Evolutionary conservation across 2,113 vertebrate genomes (phyloP), one percentile per base, ranked within the genome.

Genomic region (Atherinomorus stipes): DNA sequence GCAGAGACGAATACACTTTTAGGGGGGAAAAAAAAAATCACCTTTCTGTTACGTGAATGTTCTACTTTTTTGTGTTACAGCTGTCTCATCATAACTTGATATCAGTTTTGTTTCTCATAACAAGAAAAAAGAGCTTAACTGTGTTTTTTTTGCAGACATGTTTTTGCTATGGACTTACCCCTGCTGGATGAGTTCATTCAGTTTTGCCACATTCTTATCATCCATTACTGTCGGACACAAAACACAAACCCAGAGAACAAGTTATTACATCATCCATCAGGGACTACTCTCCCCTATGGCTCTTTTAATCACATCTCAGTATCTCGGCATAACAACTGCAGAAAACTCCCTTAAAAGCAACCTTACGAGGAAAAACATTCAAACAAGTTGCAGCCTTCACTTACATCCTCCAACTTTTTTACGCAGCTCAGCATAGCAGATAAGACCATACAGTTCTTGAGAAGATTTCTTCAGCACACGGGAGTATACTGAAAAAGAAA

Each of bases 391-490:
- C 10, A 31, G 71, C 26, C 11, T 64, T 54, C 89, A 98, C 98
- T 99, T 89, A 99, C 98, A 95, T 84, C 98, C 98, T 58, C 98
- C 98, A 2, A 99, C 97, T 94, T 99, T n/a, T 79, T 99, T 99
- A 79, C 98, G 95, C 22, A 99, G 94, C 61, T 99, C 98, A 0
- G 97, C 97, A 0, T 99, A 99, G 93, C 98, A 99, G 93, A 99
- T 98, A 60, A 99, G 95, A 2, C 98, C 98, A 15, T 99, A 99
- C 7, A 99, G 95, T 79, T 99, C 98, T 93, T 98, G 95, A 12
- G 98, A 99, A 8, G 98, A 99, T 88, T 99, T 99, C 92, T 99
- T 99, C 88, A 99, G 94, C 64, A 96, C 96, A 21, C 96, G 94
- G 38, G 97, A 97, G 91, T 98, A 99, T 37, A 94, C 98, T 99